Conservation (phyloP, 1,140 invertebrate genomes). For the Polypedilum vanderplanki region DNA sequence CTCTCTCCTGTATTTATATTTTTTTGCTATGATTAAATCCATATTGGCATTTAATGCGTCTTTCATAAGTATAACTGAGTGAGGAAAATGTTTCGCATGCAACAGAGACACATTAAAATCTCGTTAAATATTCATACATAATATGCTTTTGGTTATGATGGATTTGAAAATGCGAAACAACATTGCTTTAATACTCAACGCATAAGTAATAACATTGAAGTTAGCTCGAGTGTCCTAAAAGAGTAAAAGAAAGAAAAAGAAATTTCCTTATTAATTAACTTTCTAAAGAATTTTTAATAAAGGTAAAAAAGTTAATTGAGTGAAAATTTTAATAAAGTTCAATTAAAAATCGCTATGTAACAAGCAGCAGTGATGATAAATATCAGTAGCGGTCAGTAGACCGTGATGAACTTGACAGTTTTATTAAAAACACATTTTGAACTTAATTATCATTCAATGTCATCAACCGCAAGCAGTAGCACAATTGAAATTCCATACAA, state of each 20-base stretch:
- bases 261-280: background rate
- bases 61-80: background rate
- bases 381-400: background rate
- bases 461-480: background rate
- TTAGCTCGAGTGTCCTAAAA: background rate
- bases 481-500: background rate
- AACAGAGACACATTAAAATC: constrained; percentile 25
- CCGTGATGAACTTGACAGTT: background rate
- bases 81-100: background rate
- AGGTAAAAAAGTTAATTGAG: background rate
- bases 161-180: background rate
- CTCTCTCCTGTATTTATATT: background rate
- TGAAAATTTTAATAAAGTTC: constrained; percentile 23
- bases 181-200: background rate
- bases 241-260: no score
- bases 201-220: background rate
- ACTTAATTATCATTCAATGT: background rate
- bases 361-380: background rate
- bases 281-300: constrained; percentile 3
- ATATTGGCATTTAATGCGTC: background rate
- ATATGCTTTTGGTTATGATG: constrained; percentile 22
- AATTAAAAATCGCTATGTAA: constrained; percentile 23
- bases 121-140: constrained; percentile 25
- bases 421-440: constrained; percentile 1
- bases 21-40: background rate